A percentile compares a stretch with the other conserved stretches of the same genome.
Evolutionary conservation across 2,888 invertebrate species (phyloP).

Genomic region (Cybosia mesomella): DNA sequence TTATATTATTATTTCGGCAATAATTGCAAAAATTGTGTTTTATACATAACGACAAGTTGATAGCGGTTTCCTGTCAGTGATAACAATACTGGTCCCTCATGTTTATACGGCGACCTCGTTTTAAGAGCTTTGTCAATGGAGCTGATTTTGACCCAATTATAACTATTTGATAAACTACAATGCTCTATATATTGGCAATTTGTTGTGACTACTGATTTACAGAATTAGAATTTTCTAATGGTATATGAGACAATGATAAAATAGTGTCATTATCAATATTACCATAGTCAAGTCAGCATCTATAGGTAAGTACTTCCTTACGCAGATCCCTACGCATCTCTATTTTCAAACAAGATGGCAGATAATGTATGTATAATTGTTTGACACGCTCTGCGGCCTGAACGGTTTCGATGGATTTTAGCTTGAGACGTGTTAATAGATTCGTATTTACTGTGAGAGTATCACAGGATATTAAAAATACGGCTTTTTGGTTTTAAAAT

Average conservation of each 20-base stretch:
- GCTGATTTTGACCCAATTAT: slow-evolving; percentile 85
- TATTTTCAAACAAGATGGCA: neutral
- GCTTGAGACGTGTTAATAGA: no score
- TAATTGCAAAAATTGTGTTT: slow-evolving; percentile 85
- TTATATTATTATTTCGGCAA: slow-evolving; percentile 84
- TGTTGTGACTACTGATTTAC: slow-evolving; percentile 46
- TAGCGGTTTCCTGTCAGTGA: slow-evolving; percentile 81
- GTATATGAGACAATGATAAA: slow-evolving; percentile 50
- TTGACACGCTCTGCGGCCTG: no score
- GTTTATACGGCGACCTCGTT: slow-evolving; percentile 80
- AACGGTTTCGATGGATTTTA: no score
- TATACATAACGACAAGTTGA: slow-evolving; percentile 83
- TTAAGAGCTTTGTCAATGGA: slow-evolving; percentile 81
- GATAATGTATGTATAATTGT: neutral
- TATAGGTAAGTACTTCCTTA: neutral
- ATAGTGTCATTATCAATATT: slow-evolving; percentile 28
- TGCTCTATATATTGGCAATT: slow-evolving; percentile 57
- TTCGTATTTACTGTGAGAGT: no score
- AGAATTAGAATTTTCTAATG: slow-evolving; percentile 47
- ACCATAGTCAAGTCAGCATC: slow-evolving; percentile 35
- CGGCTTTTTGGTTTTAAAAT: no score
- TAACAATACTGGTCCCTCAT: slow-evolving; percentile 68
- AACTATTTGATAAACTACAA: slow-evolving; percentile 56
- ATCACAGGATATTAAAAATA: no score
- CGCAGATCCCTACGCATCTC: neutral